Conservation (phyloP, 2,113 vertebrate genomes). For the Gallinago media region DNA sequence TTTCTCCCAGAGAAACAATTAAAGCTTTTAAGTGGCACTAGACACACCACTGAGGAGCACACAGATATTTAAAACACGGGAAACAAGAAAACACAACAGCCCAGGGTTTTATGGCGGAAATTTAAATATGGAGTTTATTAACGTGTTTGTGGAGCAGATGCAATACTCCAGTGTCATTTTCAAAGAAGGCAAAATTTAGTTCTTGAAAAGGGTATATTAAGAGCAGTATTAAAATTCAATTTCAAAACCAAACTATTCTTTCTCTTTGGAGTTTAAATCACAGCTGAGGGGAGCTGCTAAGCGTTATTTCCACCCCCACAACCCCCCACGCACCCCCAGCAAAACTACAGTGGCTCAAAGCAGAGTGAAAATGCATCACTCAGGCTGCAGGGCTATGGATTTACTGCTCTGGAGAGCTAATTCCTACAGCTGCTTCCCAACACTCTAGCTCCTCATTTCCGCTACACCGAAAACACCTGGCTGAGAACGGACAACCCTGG, state of each 20-base stretch:
- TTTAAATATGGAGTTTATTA: conserved; percentile 54
- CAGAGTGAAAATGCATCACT: not conserved
- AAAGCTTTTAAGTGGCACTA: not conserved
- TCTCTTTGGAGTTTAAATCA: not conserved
- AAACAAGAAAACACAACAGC: not conserved
- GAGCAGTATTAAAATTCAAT: not conserved
- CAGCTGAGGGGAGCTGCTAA: not conserved
- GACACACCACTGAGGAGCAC: not conserved
- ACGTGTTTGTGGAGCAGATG: conserved; percentile 34
- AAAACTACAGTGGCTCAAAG: not conserved
- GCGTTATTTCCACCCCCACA: not conserved
- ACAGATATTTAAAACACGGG: not conserved
- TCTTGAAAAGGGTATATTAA: conserved; percentile 47
- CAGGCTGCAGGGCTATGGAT: not conserved
- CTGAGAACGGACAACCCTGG: not conserved
- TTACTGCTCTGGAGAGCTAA: not conserved
- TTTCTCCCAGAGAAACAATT: not conserved
- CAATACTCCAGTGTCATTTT: conserved; percentile 49
- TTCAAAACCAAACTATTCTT: not conserved
- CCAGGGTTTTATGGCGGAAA: not conserved
- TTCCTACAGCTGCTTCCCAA: conserved; percentile 48
- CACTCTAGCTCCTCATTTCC: not conserved
- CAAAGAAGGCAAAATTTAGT: conserved; percentile 32
- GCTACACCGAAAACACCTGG: not conserved
- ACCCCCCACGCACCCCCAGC: too few relatives aligned